These are phyloP conservation scores for Caenorhabditis auriculariae DNA, from an alignment of 2,888 invertebrate species.

Conservation along the genomic window DNA sequence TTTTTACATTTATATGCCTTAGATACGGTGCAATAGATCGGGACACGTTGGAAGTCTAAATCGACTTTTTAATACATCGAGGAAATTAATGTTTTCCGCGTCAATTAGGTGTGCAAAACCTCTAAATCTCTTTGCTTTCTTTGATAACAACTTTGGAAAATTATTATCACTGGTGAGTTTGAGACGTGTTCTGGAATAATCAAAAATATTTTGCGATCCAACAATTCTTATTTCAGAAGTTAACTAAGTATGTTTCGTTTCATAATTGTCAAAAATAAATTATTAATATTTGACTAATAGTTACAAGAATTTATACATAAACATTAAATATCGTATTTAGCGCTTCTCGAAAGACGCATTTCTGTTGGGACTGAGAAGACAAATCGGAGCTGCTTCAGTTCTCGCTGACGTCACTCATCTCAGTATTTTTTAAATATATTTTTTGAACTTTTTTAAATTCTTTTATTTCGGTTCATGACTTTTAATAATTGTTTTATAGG, in stretches of 20 bases:
- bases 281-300: constrained; percentile 6
- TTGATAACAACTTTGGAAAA: constrained; percentile 3
- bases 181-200: constrained; percentile 1
- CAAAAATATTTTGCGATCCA: constrained; percentile 4
- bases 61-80: constrained; percentile 2
- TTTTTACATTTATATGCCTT: constrained; percentile 4
- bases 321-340: constrained; percentile 8
- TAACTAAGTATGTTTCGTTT: constrained; percentile 4
- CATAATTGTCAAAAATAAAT: constrained; percentile 5
- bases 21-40: constrained; percentile 4
- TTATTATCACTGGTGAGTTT: constrained; percentile 3
- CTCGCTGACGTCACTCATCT: background rate
- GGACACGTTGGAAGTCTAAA: constrained; percentile 1
- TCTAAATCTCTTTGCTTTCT: constrained; percentile 6
- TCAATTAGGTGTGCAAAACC: constrained; percentile 7
- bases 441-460: background rate
- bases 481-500: constrained; percentile 1
- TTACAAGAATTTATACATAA: constrained; percentile 3
- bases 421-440: background rate
- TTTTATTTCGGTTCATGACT: background rate
- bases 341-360: background rate
- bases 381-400: background rate
- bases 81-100: background rate
- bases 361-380: background rate
- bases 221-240: constrained; percentile 2